Evolutionary conservation across 2,888 invertebrate genomes (phyloP).

Genomic region (Platycheirus albimanus): DNA sequence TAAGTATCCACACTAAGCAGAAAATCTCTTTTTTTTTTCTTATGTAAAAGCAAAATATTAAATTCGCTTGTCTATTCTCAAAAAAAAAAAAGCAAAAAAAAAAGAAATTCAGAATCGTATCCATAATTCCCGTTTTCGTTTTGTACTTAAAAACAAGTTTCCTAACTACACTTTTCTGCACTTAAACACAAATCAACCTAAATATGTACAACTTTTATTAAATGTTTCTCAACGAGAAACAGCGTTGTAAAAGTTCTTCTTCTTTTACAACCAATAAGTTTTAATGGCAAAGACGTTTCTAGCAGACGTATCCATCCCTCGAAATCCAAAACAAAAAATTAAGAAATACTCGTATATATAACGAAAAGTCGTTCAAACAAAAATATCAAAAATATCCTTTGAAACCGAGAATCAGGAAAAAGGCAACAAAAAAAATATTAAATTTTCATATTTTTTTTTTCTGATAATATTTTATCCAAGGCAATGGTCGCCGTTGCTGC

Average conservation of each 20-base stretch:
- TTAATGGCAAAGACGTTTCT: slow-evolving; percentile 40
- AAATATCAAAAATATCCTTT: slow-evolving; percentile 30
- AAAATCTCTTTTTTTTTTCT: background rate
- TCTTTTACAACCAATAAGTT: slow-evolving; percentile 51
- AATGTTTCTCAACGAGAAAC: slow-evolving; percentile 30
- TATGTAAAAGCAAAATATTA: background rate
- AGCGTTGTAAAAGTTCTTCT: slow-evolving; percentile 34
- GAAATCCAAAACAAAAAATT: background rate
- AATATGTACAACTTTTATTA: slow-evolving; percentile 29
- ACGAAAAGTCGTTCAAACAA: slow-evolving; percentile 37
- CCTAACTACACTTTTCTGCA: slow-evolving; percentile 2
- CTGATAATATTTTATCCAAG: background rate
- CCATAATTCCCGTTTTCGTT: background rate
- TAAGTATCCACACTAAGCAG: slow-evolving; percentile 1
- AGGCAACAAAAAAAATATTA: background rate
- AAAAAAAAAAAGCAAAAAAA: background rate
- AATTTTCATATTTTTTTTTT: slow-evolving; percentile 23
- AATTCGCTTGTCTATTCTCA: background rate
- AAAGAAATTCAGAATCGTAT: background rate
- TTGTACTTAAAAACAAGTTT: slow-evolving; percentile 21
- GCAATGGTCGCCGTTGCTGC: background rate
- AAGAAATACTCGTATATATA: no score
- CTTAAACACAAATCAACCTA: slow-evolving; percentile 30
- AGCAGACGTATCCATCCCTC: slow-evolving; percentile 11
- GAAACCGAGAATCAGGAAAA: background rate